Base-by-base conservation (phyloP, 2,888 invertebrate species). In the Autographa gamma region DNA sequence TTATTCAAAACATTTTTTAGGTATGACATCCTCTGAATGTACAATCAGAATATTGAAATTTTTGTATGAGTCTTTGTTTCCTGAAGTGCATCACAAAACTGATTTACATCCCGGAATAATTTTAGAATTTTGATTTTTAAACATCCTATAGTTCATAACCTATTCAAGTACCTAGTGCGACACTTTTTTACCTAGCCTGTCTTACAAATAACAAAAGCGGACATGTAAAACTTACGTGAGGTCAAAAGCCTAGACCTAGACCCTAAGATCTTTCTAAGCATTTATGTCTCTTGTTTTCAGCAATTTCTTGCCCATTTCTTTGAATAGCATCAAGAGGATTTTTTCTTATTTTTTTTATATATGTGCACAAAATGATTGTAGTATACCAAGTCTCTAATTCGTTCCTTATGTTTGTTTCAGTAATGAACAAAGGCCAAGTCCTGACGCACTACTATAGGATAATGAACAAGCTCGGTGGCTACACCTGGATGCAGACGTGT, bases 401-500 rank as follows among this genome's bases (percentile, higher is more conserved):
- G 19, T 54, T 48, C 66, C 62, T 67, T 69, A 66, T 66, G 56
- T 82, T 93, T 91, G 86, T 92, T 97, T 19, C 96, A 99, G 99
- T 99, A 94, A 98, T 99, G 89, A 97, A 98, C 94, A 99, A 99
- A 93, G 99, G 99, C 18, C 99, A 99, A 96, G 99, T 99, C 71
- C 96, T 99, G 91, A 99, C 99, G 18, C 98, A 98, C 93, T 99
- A 99, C 96, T 99, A 98, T 94, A 97, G 99, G 87, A 95, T 99
- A 89, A 98, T 99, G 98, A 99, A 99, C 96, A 99, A 99, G 92
- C 97, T 97, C 83, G 99, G 99, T 8, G 99, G 99, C 48, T 99
- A 98, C 95, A 98, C 99, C 66, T 99, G 99, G 99, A 95, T 99
- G 87, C 99, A 99, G 94, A 99, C 98, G 0, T 99, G 99, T 92